Evolutionary conservation across 2,113 vertebrate species (phyloP).

Genomic region (Alethe diademata): DNA sequence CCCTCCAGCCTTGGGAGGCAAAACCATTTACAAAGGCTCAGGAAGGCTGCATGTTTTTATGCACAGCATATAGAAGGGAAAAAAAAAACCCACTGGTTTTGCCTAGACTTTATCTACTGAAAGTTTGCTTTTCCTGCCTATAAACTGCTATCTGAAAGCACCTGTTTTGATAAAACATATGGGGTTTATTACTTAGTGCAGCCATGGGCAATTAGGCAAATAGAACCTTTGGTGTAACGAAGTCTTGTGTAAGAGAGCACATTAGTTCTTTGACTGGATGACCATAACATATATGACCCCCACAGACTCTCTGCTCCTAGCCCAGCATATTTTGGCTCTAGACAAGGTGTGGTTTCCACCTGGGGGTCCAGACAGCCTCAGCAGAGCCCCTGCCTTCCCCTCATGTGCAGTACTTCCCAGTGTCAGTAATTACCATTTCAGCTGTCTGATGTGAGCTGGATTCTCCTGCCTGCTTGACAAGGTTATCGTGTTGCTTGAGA

Average conservation of each 20-base stretch:
- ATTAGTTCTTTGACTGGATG: background rate
- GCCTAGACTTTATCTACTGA: background rate
- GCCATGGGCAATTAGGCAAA: background rate
- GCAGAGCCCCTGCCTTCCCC: background rate
- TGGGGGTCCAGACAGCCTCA: accelerated
- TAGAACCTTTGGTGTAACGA: background rate
- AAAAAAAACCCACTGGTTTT: background rate
- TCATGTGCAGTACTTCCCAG: background rate
- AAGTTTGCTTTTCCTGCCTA: background rate
- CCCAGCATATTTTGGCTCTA: background rate
- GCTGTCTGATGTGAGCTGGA: background rate
- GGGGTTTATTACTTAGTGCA: background rate
- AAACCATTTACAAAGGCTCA: background rate
- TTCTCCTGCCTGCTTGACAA: constrained; percentile 5
- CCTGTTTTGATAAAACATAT: background rate
- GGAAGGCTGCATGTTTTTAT: background rate
- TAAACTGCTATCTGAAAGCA: background rate
- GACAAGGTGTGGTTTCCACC: background rate
- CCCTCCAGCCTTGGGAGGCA: background rate
- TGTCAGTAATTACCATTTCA: background rate
- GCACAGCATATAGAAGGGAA: background rate
- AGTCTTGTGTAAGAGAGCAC: background rate
- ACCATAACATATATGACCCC: accelerated
- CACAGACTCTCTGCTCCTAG: background rate
- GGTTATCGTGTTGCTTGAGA: background rate